phyloP scores from a whole-genome alignment of 2,888 invertebrate genomes.

The Amaurobius ferox region DNA sequence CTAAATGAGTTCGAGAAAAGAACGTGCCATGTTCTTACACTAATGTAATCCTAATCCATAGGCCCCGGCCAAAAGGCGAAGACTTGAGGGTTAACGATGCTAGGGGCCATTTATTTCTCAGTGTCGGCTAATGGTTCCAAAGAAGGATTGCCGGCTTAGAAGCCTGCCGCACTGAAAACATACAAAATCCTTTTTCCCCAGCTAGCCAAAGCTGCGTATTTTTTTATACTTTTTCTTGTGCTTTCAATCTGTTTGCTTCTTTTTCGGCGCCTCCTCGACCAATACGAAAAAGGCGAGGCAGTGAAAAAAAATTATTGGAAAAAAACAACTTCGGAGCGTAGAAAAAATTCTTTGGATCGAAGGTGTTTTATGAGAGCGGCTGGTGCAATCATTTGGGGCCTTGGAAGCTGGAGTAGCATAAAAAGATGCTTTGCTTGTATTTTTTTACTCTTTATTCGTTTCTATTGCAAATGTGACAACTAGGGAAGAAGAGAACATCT shows the following conservation, averaged over 20 bases:
- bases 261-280: slow-evolving; percentile 61
- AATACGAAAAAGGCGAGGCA: slow-evolving; percentile 28
- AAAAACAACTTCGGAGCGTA: slow-evolving; percentile 22
- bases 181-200: slow-evolving; percentile 71
- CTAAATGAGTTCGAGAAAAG: slow-evolving; percentile 68
- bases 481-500: slow-evolving; percentile 66
- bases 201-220: slow-evolving; percentile 45
- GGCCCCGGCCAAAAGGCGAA: slow-evolving; percentile 63
- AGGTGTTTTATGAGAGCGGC: slow-evolving; percentile 72
- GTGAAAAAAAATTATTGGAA: slow-evolving; percentile 17
- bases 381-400: slow-evolving; percentile 69
- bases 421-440: slow-evolving; percentile 63
- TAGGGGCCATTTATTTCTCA: slow-evolving; percentile 67
- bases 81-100: slow-evolving; percentile 67
- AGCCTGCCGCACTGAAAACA: slow-evolving; percentile 68
- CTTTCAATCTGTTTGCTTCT: slow-evolving; percentile 44
- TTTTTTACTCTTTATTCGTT: slow-evolving; percentile 67
- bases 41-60: slow-evolving; percentile 72
- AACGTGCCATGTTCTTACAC: slow-evolving; percentile 70
- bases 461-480: slow-evolving; percentile 71
- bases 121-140: slow-evolving; percentile 64
- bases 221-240: slow-evolving; percentile 19
- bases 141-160: slow-evolving; percentile 72
- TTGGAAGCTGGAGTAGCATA: slow-evolving; percentile 63
- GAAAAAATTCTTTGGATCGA: slow-evolving; percentile 45